Evolutionary conservation across 1,140 invertebrate genomes (phyloP).

Genomic region (Episyrphus balteatus): DNA sequence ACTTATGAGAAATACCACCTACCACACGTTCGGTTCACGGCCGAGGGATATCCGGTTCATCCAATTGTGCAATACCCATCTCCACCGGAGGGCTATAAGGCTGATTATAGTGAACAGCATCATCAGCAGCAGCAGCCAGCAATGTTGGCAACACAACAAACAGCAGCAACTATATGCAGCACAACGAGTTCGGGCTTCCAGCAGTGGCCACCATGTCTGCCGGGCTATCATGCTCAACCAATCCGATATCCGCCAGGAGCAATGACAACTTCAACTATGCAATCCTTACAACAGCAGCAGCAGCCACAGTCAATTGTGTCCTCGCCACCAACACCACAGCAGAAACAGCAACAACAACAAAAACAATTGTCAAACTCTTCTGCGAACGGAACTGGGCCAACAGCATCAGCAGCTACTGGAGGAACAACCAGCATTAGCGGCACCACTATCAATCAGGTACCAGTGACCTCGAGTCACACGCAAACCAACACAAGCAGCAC

Average conservation of each 20-base stretch:
- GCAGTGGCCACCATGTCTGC: slow-evolving; percentile 41
- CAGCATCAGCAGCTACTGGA: slow-evolving; percentile 12
- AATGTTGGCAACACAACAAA: not conserved
- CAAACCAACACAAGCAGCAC: not conserved
- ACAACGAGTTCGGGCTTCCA: slow-evolving; percentile 25
- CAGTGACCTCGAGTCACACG: not conserved
- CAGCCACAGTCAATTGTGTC: slow-evolving; percentile 2
- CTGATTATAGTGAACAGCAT: slow-evolving; percentile 21
- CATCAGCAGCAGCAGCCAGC: slow-evolving; percentile 35
- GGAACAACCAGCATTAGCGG: not conserved
- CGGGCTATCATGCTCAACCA: slow-evolving; percentile 34
- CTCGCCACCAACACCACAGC: slow-evolving; percentile 16
- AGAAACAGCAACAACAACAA: slow-evolving; percentile 37
- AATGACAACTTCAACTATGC: slow-evolving; percentile 5
- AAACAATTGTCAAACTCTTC: slow-evolving; percentile 20
- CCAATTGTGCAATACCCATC: slow-evolving; percentile 48
- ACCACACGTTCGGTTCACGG: slow-evolving; percentile 60
- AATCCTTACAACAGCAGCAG: slow-evolving; percentile 7
- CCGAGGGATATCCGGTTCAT: slow-evolving; percentile 59
- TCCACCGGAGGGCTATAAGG: slow-evolving; percentile 54
- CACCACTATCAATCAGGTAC: not conserved
- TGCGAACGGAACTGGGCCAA: slow-evolving; percentile 32
- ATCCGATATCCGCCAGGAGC: slow-evolving; percentile 15
- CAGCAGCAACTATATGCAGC: slow-evolving; percentile 2
- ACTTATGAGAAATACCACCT: slow-evolving; percentile 43